Evolutionary conservation across 2,797 vertebrate species (phyloP), one percentile per base, ranked within the genome.

Genomic region (Anabacerthia variegaticeps): DNA sequence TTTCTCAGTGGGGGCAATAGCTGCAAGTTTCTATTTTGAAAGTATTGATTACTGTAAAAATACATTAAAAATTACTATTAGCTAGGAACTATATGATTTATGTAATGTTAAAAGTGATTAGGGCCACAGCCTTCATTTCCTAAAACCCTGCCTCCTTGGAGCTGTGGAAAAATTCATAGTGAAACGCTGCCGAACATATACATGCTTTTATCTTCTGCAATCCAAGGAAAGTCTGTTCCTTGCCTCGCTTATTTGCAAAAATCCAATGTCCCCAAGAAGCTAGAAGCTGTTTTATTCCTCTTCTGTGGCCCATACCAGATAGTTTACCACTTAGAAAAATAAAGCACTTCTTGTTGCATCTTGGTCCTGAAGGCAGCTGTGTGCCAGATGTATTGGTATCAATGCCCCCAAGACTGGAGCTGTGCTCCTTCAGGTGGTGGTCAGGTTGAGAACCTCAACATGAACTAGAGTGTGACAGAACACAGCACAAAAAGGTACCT

Each of bases 391-490:
- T 30, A 14, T 12, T 55, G 56, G 13, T 13, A 27, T 22, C 19
- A 4, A 62, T 43, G 28, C 22, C 23, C 48, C 0, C 1, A n/a
- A 34, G 55, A 43, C 0, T 4, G 30, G 14, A 75, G 66, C 41
- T 54, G 21, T 28, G 37, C 78, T 44, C 34, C 56, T 73, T 22
- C 67, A 44, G 63, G 52, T 2, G 37, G 15, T 1, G 37, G 49
- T 21, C 46, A 79, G 59, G 17, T 2, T 32, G 23, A 74, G 55
- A 81, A 48, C 27, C 56, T 39, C 59, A 39, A 0, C 0, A 1
- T 15, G 20, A 54, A 32, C 28, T 8, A 32, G 28, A 19, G 51
- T 20, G 51, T 19, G 51, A 54, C 11, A 51, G 49, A 51, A 58
- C 2, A 54, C 22, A 49, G 10, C 30, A 27, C 1, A 36, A 28